Evolutionary conservation across 2,888 invertebrate genomes (phyloP).

Genomic region (Lasioglossum malachurum): DNA sequence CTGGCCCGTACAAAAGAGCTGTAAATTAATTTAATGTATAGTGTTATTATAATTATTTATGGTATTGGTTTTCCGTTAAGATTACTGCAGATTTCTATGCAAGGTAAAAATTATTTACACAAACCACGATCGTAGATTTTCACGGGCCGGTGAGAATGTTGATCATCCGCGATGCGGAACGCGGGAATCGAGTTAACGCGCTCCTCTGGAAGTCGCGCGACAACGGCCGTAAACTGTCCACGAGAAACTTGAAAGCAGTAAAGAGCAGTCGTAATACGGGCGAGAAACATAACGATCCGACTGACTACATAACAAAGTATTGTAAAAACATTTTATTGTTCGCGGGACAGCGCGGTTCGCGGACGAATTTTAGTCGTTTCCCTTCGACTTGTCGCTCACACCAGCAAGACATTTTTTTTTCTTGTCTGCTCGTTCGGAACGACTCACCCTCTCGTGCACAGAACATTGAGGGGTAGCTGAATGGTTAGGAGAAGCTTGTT

Average conservation of each 20-base stretch:
- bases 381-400: conserved; percentile 4
- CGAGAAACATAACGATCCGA: conserved; percentile 44
- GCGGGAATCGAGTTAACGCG: conserved; percentile 20
- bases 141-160: conserved; percentile 25
- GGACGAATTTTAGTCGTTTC: conserved; percentile 47
- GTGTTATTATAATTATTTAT: no score
- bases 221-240: conserved; percentile 73
- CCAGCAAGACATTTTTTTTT: conserved; percentile 5
- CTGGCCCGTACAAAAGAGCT: background rate
- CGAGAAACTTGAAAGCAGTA: conserved; percentile 75
- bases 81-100: no score
- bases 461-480: background rate
- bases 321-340: conserved; percentile 54
- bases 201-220: conserved; percentile 42
- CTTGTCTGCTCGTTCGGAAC: conserved; percentile 8
- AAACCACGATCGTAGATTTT: background rate
- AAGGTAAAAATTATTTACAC: no score
- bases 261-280: conserved; percentile 71
- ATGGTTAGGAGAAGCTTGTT: background rate
- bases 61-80: no score
- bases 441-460: background rate
- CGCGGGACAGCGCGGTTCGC: conserved; percentile 22
- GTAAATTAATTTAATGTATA: background rate
- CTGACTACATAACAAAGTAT: conserved; percentile 48
- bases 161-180: background rate